Conservation (phyloP, 2,797 vertebrate species). For the Pseudopleuronectes americanus region DNA sequence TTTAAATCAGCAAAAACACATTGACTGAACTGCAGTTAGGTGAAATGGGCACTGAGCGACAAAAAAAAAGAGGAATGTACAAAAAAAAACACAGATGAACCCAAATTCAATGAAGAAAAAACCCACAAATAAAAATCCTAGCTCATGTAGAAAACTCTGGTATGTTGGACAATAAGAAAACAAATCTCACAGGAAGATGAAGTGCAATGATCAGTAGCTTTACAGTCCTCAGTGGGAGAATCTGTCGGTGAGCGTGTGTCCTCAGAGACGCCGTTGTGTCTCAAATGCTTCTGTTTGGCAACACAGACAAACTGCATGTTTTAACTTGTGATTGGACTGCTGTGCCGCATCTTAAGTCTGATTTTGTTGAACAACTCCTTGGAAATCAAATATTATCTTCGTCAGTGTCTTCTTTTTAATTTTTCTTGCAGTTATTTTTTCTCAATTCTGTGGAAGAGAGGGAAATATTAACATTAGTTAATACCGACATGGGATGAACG, state of each 20-base stretch:
- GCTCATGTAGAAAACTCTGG: conserved; percentile 46
- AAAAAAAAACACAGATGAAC: conserved; percentile 55
- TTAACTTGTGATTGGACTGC: conserved; percentile 48
- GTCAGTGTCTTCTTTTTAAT: conserved; percentile 60
- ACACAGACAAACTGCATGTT: conserved; percentile 61
- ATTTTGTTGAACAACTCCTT: conserved; percentile 59
- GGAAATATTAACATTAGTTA: conserved; percentile 3
- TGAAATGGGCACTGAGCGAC: conserved; percentile 38
- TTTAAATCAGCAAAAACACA: conserved; percentile 27
- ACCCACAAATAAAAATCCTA: conserved; percentile 53
- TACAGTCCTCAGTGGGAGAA: conserved; percentile 49
- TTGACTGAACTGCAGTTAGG: conserved; percentile 13
- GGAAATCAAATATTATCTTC: conserved; percentile 62
- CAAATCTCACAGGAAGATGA: conserved; percentile 71
- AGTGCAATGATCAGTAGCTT: conserved; percentile 74
- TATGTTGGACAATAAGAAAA: conserved; percentile 58
- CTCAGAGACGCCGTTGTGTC: conserved; percentile 31
- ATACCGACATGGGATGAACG: not conserved
- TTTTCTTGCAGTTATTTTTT: conserved; percentile 74
- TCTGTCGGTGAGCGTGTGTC: conserved; percentile 44
- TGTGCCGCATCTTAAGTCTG: conserved; percentile 52
- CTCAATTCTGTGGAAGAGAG: conserved; percentile 70
- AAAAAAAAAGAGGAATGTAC: conserved; percentile 72
- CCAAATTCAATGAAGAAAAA: conserved; percentile 49
- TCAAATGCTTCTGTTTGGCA: conserved; percentile 59